Percentiles rank a stretch among this genome's conserved stretches.
These are phyloP conservation scores for Sicus ferrugineus DNA, from an alignment of 2,888 invertebrate genomes.

Conservation along the genomic window DNA sequence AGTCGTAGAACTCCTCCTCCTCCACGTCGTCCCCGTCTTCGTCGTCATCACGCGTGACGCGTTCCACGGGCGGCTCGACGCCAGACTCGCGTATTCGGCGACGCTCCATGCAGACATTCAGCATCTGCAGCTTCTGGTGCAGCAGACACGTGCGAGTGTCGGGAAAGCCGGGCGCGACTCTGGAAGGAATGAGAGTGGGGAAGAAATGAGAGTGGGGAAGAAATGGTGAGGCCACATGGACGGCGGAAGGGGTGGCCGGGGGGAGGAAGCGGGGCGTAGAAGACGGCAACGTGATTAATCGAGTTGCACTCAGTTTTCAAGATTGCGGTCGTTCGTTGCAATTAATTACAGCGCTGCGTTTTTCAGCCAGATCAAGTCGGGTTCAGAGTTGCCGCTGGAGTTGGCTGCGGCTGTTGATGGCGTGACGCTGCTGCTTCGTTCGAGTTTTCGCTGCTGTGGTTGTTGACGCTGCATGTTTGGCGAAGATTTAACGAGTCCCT, in stretches of 20 bases:
- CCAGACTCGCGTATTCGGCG: conserved; percentile 51
- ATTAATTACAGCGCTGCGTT: background rate
- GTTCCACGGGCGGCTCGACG: background rate
- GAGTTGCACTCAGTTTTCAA: background rate
- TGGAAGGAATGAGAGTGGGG: conserved; percentile 56
- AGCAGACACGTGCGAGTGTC: conserved; percentile 89
- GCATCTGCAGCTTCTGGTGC: conserved; percentile 92
- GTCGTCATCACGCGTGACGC: background rate
- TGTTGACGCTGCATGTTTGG: background rate
- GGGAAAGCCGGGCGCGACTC: conserved; percentile 82
- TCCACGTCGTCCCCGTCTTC: conserved; percentile 84
- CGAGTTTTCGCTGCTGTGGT: background rate
- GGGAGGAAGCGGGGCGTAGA: background rate
- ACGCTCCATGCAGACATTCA: conserved; percentile 80
- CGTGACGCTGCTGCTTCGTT: background rate
- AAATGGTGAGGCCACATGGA: background rate
- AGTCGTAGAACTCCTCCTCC: conserved; percentile 66
- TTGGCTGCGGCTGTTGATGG: background rate
- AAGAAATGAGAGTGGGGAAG: background rate
- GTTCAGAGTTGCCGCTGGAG: conserved; percentile 1
- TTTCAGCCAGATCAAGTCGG: background rate
- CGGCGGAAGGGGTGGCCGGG: background rate
- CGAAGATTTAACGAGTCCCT: background rate
- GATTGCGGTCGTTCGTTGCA: conserved; percentile 5
- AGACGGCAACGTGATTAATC: background rate